These are phyloP conservation scores for Atta cephalotes DNA, from an alignment of 1,140 invertebrate genomes.

Conservation along the genomic window DNA sequence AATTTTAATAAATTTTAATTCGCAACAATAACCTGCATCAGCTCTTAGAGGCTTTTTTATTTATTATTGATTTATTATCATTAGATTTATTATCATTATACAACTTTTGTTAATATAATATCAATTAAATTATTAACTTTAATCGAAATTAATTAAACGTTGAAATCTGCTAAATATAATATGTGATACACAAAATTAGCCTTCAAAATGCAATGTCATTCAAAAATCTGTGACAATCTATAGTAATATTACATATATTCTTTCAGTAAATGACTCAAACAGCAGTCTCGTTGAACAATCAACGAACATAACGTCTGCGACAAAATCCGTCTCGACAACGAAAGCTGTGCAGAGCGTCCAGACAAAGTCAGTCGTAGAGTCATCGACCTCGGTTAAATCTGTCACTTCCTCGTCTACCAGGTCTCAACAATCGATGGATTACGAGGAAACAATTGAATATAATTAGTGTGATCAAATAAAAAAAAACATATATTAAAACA, in stretches of 20 bases:
- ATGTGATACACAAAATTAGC: background rate
- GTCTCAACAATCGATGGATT: conserved; percentile 80
- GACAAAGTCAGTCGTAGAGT: conserved; percentile 80
- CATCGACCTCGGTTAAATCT: conserved; percentile 79
- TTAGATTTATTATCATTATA: too few species aligned
- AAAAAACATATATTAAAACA: too few species aligned
- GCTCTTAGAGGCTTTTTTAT: too few species aligned
- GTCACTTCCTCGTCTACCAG: conserved; percentile 78
- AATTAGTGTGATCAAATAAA: conserved; percentile 69
- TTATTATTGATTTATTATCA: too few species aligned
- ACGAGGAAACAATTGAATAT: conserved; percentile 82
- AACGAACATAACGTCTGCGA: conserved; percentile 78
- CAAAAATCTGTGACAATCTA: background rate
- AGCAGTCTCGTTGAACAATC: conserved; percentile 80
- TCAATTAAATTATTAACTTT: background rate
- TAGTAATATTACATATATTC: conserved; percentile 16
- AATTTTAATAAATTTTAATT: too few species aligned
- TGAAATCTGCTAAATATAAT: background rate
- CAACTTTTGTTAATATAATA: background rate
- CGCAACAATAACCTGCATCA: too few species aligned
- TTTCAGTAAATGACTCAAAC: conserved; percentile 78
- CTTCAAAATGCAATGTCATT: background rate
- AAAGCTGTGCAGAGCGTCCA: conserved; percentile 81
- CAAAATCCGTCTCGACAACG: conserved; percentile 78
- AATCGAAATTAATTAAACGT: conserved; percentile 16